Base-by-base conservation (phyloP, 2,113 vertebrate genomes). In the Oncorhynchus tshawytscha region DNA sequence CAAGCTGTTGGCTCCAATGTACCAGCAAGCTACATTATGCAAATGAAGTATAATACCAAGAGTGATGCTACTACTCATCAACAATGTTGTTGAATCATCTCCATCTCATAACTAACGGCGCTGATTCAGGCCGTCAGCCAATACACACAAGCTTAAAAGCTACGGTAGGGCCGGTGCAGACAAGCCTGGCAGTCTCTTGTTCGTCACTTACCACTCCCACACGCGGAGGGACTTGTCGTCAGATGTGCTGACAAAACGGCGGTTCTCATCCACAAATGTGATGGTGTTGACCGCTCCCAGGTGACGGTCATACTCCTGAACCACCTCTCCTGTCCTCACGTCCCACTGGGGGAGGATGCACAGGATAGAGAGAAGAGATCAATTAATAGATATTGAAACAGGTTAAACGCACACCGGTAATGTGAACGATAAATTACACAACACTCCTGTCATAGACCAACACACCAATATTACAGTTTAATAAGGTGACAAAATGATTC, bases 211-310 rank as follows among this genome's bases (percentile, higher is more conserved):
- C 98, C 98, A 99, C 91, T 98, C 97, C 98, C 98, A 99, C 75
- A 99, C 98, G 76, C 97, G 92, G 64, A 99, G 94, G 82, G 97
- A 99, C 91, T 99, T 99, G 86, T 99, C 97, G 69, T 99, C 98
- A 0, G 98, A 99, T 0, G 97, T 99, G 85, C 98, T 99, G 88
- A 99, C 97, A 78, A 99, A 99, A 54, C 98, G 95, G 2, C 97
- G 95, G n/a, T 98, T 98, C 83, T 99, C 98, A 77, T 99, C 98
- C 66, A 99, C 98, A 74, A 99, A 99, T 20, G 98, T 98, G 93
- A 99, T 99, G 79, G 98, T 99, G 92, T 99, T 99, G 86, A 99
- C 98, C 57, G 97, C 98, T 66, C 98, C 97, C 88, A 99, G 92
- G 90, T 99, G 98, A 74, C 97, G 92, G 73, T 99, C 97, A 0